Base-by-base conservation (phyloP, 2,797 vertebrate species). In the Sebastes nivosus region DNA sequence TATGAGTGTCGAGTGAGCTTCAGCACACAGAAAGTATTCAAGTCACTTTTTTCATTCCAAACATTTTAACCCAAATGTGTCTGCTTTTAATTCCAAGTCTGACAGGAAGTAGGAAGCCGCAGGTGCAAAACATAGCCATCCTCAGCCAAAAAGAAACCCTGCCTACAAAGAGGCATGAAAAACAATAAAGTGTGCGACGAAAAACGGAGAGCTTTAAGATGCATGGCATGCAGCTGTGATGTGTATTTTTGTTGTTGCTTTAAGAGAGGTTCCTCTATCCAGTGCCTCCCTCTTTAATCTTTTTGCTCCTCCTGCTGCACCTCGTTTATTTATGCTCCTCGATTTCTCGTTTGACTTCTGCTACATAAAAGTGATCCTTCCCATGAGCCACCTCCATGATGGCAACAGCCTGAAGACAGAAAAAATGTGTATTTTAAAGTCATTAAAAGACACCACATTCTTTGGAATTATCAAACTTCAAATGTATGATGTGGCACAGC, bases 301-400 rank as follows among this genome's bases (percentile, higher is more conserved):
- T 34, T 74, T 29, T 71, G 65, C 66, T 71, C 16, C 46, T 70
- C 54, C 68, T 61, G 34, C 32, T 60, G 8, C 38, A 34, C 38
- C 87, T 90, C 61, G 8, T 87, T 91, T 79, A 96, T 25, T 91
- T 92, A 63, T 94, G 90, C 72, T 96, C 96, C 81, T 96, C 97
- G 11, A 99, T 97, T 94, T 99, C 98, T 84, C 96, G 96, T 93
- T 96, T 96, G 92, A 99, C 97, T 93, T 99, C 98, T 1, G 96
- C 95, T 91, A 99, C 95, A 94, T 99, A 99, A 57, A 96, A 96
- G 86, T 99, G 98, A 90, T 99, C 98, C 86, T 98, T 97, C 84
- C 99, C 99, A 30, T 99, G 97, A 72, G 97, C 97, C 68, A 99
- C 95, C 88, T 98, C 97, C 99, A 99, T 99, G 94, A 99, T 97